Percentiles rank a stretch among this genome's conserved stretches.
Evolutionary conservation across 2,113 vertebrate species (phyloP).

Genomic region (Vidua macroura): DNA sequence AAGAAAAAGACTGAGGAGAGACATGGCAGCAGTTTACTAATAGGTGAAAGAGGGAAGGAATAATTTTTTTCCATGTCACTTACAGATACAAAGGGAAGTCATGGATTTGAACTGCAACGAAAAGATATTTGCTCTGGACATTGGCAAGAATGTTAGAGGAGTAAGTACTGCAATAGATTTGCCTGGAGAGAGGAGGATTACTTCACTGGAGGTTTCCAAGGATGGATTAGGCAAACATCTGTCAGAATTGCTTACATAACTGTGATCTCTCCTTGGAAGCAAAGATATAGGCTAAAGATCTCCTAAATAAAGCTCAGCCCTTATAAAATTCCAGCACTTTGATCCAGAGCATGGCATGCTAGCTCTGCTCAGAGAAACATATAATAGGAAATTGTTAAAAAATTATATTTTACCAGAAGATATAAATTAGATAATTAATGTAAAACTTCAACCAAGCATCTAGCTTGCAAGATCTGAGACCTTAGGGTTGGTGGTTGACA

Average conservation of each 20-base stretch:
- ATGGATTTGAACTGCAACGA: neutral
- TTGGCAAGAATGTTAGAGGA: neutral
- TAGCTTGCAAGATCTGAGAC: neutral
- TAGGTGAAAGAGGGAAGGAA: neutral
- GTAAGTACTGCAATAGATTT: conserved; percentile 15
- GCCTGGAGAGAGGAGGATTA: neutral
- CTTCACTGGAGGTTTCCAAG: conserved; percentile 6
- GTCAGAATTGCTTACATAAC: neutral
- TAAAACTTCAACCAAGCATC: neutral
- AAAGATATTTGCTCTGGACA: neutral
- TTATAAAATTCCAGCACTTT: neutral
- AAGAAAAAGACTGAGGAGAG: neutral
- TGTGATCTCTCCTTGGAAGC: neutral
- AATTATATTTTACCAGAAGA: neutral
- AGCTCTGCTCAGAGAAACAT: neutral
- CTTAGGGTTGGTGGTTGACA: neutral
- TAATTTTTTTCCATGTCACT: neutral
- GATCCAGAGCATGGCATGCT: neutral
- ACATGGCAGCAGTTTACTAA: neutral
- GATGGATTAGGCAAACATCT: neutral
- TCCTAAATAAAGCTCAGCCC: neutral
- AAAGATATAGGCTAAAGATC: neutral
- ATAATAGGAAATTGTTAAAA: neutral
- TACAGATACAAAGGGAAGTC: neutral
- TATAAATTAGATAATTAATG: neutral